Conservation (phyloP, 1,140 invertebrate species). For the Cydia splendana region DNA sequence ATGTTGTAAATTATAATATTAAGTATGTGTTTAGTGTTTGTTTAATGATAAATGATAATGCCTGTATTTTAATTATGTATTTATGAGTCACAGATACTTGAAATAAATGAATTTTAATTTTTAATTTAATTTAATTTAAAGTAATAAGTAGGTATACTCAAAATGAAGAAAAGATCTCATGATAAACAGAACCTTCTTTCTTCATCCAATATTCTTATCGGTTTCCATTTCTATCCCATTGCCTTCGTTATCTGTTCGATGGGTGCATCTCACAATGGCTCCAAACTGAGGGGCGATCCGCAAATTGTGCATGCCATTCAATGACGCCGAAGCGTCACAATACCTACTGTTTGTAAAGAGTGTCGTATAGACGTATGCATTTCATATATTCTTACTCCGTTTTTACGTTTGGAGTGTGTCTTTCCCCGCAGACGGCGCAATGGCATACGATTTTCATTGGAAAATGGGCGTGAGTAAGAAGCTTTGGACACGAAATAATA, state of each 20-base stretch:
- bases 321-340: conserved; percentile 43
- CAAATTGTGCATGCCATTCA: conserved; percentile 53
- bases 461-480: conserved; percentile 5
- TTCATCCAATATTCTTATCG: conserved; percentile 24
- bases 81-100: too few species aligned
- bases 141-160: not conserved
- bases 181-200: conserved; percentile 9
- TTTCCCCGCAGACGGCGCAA: conserved; percentile 45
- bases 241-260: conserved; percentile 19
- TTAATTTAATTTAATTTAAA: too few species aligned
- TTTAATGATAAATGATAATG: too few species aligned
- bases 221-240: conserved; percentile 30
- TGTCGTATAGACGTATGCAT: not conserved
- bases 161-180: conserved; percentile 3
- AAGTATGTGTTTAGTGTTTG: too few species aligned
- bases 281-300: conserved; percentile 37
- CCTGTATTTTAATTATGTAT: too few species aligned
- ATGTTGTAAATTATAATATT: too few species aligned
- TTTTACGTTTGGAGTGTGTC: conserved; percentile 11
- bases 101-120: too few species aligned
- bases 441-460: conserved; percentile 1
- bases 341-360: not conserved
- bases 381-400: not conserved
- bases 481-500: not conserved
- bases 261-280: conserved; percentile 25